Evolutionary conservation across 2,797 vertebrate species (phyloP).

Genomic region (Carduelis carduelis): DNA sequence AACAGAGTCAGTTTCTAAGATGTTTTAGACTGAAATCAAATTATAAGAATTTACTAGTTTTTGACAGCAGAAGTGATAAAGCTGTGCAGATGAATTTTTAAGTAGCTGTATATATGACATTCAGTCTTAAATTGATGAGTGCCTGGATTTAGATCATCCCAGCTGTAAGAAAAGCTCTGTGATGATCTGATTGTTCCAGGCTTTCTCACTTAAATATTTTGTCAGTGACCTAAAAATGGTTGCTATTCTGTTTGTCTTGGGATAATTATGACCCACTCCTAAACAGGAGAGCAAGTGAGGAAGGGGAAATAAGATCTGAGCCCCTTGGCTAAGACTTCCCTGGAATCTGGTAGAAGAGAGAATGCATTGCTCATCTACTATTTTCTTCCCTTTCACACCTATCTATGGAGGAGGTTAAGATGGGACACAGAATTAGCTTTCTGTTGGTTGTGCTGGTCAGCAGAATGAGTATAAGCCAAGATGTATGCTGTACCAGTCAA

Average conservation of each 20-base stretch:
- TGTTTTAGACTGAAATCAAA: constrained; percentile 65
- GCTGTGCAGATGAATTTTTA: constrained; percentile 49
- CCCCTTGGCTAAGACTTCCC: background rate
- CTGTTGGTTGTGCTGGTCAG: background rate
- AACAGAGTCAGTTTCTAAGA: constrained; percentile 18
- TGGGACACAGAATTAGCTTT: background rate
- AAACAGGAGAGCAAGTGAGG: background rate
- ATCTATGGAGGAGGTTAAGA: background rate
- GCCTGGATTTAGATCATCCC: constrained; percentile 42
- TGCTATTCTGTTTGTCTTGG: background rate
- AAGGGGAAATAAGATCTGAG: background rate
- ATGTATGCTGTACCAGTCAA: background rate
- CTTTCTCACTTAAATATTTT: constrained; percentile 10
- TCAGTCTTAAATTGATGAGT: constrained; percentile 20
- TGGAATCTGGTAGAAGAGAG: background rate
- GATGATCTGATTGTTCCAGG: constrained; percentile 39
- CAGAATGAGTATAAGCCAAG: background rate
- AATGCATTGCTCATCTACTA: background rate
- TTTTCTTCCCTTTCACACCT: background rate
- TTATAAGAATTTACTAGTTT: constrained; percentile 64
- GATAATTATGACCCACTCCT: background rate
- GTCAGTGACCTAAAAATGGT: constrained; percentile 29
- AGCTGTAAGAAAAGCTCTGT: constrained; percentile 2
- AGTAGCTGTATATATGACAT: constrained; percentile 50
- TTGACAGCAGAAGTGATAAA: constrained; percentile 68